Evolutionary conservation across 2,113 vertebrate genomes (phyloP), one percentile per base, ranked within the genome.

Genomic region (Sprattus sprattus): DNA sequence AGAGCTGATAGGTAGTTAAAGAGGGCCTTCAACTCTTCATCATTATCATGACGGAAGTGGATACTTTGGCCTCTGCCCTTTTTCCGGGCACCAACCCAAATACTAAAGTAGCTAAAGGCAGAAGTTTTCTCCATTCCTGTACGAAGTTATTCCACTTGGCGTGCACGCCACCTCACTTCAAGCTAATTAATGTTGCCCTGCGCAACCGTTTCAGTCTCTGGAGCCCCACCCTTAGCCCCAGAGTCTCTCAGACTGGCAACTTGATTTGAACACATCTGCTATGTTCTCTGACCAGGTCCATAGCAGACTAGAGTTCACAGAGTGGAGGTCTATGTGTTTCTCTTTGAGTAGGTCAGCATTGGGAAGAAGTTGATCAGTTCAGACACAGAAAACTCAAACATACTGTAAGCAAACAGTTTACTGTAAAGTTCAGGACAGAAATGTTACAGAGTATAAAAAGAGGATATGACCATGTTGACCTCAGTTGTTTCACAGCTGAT

Each of bases 401-500:
- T 78, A 57, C 54, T 45, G n/a, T 88, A 90, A 87, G 86, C 87
- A 90, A 90, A 90, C 85, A 54, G 84, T 90, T 90, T 90, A 90
- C 89, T 90, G 87, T 80, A 89, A 90, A 90, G 87, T 83, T 87
- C 86, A 87, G 81, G 83, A 87, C 82, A 60, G 39, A 83, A 86
- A 81, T 88, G 83, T 86, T 39, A 88, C 86, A 90, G 89, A 83
- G 86, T 90, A 89, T 90, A 88, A 88, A 90, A 89, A 88, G 89
- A 87, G 49, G 39, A 82, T 28, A 50, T 46, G 82, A 83, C 6
- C 52, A 54, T 78, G 71, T 78, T 32, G 39, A 78, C 71, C 71
- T 39, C 71, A 78, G 71, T 44, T 78, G 28, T 39, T 78, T 67
- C 6, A 25, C 64, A n/a, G 64, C 32, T 78, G 71, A 39, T 15